Conservation (phyloP, 2,888 invertebrate genomes). For the Salpingus planirostris region DNA sequence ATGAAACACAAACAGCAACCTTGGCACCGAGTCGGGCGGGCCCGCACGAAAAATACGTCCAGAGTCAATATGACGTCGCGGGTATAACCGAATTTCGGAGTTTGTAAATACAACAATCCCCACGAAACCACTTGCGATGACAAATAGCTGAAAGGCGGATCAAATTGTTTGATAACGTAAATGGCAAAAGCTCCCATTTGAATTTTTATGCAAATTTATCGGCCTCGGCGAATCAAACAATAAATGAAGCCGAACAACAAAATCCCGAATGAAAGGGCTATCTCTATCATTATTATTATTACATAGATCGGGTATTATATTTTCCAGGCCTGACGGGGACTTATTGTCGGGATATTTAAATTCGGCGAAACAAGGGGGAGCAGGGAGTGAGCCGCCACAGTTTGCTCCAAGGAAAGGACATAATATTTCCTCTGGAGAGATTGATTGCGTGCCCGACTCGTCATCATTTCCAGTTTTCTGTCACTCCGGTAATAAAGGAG, state of each 20-base stretch:
- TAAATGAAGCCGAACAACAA: constrained; percentile 7
- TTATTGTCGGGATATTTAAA: constrained; percentile 7
- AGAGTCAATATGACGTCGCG: too few relatives aligned
- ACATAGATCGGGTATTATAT: too few relatives aligned
- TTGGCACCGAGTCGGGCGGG: too few relatives aligned
- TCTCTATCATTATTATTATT: too few relatives aligned
- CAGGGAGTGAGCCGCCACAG: too few relatives aligned
- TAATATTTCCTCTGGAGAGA: too few relatives aligned
- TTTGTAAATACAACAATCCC: constrained; percentile 1
- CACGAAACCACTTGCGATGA: constrained; percentile 2
- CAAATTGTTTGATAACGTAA: constrained; percentile 3
- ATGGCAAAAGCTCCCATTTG: constrained; percentile 5
- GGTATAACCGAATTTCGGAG: too few relatives aligned
- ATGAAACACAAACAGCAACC: too few relatives aligned
- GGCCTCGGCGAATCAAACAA: constrained; percentile 10
- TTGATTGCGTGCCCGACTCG: constrained; percentile 4
- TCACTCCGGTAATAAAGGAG: not conserved
- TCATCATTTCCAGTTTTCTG: constrained; percentile 2
- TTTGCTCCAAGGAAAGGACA: too few relatives aligned
- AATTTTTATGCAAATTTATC: constrained; percentile 9
- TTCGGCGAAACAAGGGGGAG: constrained; percentile 1
- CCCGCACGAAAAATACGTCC: too few relatives aligned
- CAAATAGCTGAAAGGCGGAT: not conserved
- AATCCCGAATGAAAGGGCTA: constrained; percentile 5
- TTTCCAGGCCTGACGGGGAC: too few relatives aligned